These are phyloP conservation scores for Hylaeus volcanicus DNA, from an alignment of 1,140 invertebrate species.

Conservation along the genomic window DNA sequence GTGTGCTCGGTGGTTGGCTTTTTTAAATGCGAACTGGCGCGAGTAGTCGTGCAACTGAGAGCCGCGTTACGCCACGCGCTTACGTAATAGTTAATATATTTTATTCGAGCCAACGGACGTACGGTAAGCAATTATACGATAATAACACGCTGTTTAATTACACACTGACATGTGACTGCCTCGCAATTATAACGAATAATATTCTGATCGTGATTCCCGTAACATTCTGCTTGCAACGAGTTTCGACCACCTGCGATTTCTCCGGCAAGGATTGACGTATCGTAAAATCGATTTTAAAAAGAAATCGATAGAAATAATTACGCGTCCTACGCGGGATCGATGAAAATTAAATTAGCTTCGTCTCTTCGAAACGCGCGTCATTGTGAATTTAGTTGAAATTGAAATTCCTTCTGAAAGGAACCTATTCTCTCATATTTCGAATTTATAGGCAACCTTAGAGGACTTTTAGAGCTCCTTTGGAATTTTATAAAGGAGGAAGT, in stretches of 20 bases:
- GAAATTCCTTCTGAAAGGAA: no score
- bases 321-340: no score
- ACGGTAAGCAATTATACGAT: constrained; percentile 3
- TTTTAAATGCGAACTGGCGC: background rate
- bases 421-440: no score
- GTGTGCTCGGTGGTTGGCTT: background rate
- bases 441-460: no score
- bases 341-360: no score
- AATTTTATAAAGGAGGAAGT: no score
- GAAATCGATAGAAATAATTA: background rate
- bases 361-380: no score
- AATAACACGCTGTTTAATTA: constrained; percentile 14
- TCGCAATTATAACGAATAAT: constrained; percentile 35
- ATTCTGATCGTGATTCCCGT: constrained; percentile 9
- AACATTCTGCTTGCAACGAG: background rate
- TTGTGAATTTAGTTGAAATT: no score
- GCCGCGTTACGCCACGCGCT: background rate
- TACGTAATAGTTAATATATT: constrained; percentile 34
- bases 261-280: background rate
- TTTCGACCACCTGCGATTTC: constrained; percentile 2
- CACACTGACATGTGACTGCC: background rate
- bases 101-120: background rate
- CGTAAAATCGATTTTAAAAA: background rate
- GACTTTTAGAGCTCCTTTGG: no score
- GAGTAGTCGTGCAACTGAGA: background rate